phyloP scores from a whole-genome alignment of 2,797 vertebrate genomes.

The Pelochelys cantorii region DNA sequence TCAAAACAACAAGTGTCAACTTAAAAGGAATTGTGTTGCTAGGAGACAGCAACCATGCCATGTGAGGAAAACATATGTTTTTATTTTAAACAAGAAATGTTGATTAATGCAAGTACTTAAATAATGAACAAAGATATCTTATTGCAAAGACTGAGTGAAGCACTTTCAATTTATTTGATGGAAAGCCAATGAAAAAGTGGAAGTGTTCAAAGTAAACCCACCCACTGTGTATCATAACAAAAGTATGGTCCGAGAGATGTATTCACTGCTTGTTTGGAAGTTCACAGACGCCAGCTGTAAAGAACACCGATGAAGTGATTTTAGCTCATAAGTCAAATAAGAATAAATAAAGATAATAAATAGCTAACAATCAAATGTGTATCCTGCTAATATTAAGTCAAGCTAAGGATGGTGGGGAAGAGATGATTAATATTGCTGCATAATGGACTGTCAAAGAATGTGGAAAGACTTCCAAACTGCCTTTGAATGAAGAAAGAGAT shows the following conservation, averaged over 20 bases:
- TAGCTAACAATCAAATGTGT: neutral
- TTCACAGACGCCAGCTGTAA: neutral
- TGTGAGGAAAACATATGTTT: constrained; percentile 53
- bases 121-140: constrained; percentile 27
- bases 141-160: constrained; percentile 8
- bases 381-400: neutral
- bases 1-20: constrained; percentile 59
- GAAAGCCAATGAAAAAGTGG: constrained; percentile 1
- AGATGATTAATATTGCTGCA: neutral
- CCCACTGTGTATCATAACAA: neutral
- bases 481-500: neutral
- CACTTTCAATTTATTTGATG: constrained; percentile 3
- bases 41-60: constrained; percentile 52
- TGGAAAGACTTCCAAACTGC: neutral
- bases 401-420: neutral
- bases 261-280: neutral
- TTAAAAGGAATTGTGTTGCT: constrained; percentile 68
- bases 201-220: neutral
- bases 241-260: neutral
- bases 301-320: neutral
- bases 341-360: neutral
- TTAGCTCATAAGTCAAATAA: constrained; percentile 2
- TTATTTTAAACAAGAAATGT: constrained; percentile 54
- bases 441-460: neutral
- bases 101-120: constrained; percentile 42